Percentiles rank a stretch among this genome's conserved stretches.
Evolutionary conservation across 2,113 vertebrate species (phyloP).

Genomic region (Myiozetetes cayanensis): DNA sequence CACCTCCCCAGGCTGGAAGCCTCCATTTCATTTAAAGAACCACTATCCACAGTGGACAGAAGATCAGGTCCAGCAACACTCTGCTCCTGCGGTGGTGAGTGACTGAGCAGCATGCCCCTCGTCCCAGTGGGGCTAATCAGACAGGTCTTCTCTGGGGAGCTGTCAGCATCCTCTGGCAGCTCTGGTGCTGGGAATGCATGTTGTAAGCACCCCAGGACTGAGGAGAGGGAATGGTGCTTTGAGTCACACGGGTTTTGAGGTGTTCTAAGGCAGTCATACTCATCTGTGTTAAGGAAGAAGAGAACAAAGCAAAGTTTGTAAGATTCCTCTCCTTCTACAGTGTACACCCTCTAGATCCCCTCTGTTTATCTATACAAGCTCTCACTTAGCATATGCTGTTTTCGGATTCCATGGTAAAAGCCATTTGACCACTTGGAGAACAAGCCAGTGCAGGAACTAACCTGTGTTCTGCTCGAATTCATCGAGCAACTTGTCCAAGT

Average conservation of each 20-base stretch:
- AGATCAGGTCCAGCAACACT: slow-evolving; percentile 88
- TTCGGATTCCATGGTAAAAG: background rate
- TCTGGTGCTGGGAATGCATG: slow-evolving; percentile 43
- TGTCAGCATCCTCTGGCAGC: slow-evolving; percentile 12
- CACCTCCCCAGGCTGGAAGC: slow-evolving; percentile 76
- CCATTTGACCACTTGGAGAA: background rate
- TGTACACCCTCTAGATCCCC: background rate
- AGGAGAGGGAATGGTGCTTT: slow-evolving; percentile 62
- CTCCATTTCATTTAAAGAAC: slow-evolving; percentile 69
- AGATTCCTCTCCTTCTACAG: background rate
- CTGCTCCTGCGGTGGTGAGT: slow-evolving; percentile 69
- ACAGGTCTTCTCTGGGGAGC: slow-evolving; percentile 52
- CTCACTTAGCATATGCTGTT: background rate
- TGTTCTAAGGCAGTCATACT: slow-evolving; percentile 75
- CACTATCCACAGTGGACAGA: slow-evolving; percentile 84
- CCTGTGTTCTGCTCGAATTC: slow-evolving; percentile 95
- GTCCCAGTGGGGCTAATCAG: slow-evolving; percentile 20
- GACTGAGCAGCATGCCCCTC: background rate
- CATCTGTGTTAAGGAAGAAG: slow-evolving; percentile 73
- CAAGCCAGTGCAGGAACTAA: slow-evolving; percentile 62
- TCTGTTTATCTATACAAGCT: background rate
- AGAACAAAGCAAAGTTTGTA: background rate
- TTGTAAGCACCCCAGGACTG: slow-evolving; percentile 69
- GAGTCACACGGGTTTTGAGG: slow-evolving; percentile 58
- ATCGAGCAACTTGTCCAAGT: slow-evolving; percentile 95